These are phyloP conservation scores for Rhagonycha lutea DNA, from an alignment of 2,888 invertebrate species.

Conservation along the genomic window DNA sequence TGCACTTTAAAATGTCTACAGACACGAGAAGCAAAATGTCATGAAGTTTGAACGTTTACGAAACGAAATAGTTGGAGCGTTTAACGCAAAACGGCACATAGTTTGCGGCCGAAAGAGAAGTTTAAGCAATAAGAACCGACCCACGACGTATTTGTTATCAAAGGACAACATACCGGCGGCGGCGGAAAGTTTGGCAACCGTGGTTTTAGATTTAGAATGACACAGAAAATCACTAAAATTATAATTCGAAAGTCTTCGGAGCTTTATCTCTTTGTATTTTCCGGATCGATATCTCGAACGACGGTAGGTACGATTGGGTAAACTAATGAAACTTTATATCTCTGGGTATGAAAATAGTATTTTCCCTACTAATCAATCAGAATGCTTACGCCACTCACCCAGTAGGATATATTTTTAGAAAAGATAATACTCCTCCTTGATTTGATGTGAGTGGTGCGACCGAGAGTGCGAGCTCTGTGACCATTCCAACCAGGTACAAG, in stretches of 20 bases:
- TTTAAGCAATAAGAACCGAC: neutral
- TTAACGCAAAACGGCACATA: neutral
- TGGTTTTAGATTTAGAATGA: neutral
- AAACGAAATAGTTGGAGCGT: neutral
- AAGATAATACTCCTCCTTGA: slow-evolving; percentile 49
- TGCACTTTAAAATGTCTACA: neutral
- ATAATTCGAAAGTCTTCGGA: neutral
- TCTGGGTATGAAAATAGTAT: slow-evolving; percentile 1
- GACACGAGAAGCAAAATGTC: neutral
- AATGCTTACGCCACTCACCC: slow-evolving; percentile 29
- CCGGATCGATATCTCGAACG: neutral
- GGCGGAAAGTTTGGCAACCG: neutral
- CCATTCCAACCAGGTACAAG: slow-evolving; percentile 47
- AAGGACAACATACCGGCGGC: neutral
- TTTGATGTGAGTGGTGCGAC: slow-evolving; percentile 38
- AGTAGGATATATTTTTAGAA: slow-evolving; percentile 50
- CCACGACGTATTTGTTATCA: neutral
- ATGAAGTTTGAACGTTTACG: neutral
- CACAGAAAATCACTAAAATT: neutral
- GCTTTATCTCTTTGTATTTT: neutral
- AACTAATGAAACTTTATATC: neutral
- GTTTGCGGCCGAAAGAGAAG: neutral
- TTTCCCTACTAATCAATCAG: slow-evolving; percentile 26
- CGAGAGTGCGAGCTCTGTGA: slow-evolving; percentile 35
- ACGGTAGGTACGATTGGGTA: neutral